Base-by-base conservation (phyloP, 2,113 vertebrate genomes). In the Globicephala melas region DNA sequence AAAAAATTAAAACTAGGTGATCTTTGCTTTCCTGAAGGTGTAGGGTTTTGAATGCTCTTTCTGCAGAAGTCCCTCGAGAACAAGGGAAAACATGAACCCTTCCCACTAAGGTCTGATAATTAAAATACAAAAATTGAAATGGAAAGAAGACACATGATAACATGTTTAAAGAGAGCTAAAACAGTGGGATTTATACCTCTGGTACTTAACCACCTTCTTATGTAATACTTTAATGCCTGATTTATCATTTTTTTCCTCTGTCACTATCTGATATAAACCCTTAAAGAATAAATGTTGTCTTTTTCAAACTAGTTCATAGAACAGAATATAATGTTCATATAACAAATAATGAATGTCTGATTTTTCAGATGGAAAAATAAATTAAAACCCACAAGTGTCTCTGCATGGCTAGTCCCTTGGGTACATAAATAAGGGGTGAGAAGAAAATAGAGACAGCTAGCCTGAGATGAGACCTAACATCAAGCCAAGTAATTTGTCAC, bases 271-370 rank as follows among this genome's bases (percentile, higher is more conserved):
- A 93, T 38, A 82, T 41, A 88, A 93, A 58, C 17, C 2, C 36
- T 91, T 68, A 91, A 23, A 89, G 65, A 89, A 74, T 44, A 95
- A 80, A 70, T 89, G 20, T 53, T 85, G 55, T 55, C 79, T 70
- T 96, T 90, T 94, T 63, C 85, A 94, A 44, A 82, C 50, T 63
- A 94, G 8, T 76, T 94, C 53, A 90, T 41, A 82, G 33, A 50
- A 88, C 10, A 86, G 62, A 90, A n/a, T 13, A 87, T 50, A 89
- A 85, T 89, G 10, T 6, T 15, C 50, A 80, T 58, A 68, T 68
- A 81, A 80, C 86, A 84, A 96, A 95, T 65, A 94, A 89, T 41
- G 31, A 88, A 47, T 87, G 20, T 10, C 68, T 58, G 4, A 89
- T 91, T 80, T 95, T 85, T 94, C 9, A 14, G 20, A 33, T 8